Percentiles rank a stretch among this genome's conserved stretches.
Evolutionary conservation across 2,113 vertebrate genomes (phyloP).

Genomic region (Baryphthengus martii): DNA sequence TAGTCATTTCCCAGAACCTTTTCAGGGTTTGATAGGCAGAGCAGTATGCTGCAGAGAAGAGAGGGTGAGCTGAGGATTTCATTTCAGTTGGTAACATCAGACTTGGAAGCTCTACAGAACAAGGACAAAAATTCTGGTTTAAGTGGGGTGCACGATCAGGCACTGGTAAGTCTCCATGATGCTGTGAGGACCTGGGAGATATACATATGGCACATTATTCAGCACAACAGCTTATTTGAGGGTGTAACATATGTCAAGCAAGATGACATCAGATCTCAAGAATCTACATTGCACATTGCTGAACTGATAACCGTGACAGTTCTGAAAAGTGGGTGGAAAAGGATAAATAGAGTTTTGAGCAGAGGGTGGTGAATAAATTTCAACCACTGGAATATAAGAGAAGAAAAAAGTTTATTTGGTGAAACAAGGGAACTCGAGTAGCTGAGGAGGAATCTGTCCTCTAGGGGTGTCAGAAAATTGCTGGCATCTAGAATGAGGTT

Average conservation of each 20-base stretch:
- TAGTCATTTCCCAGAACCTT: neutral
- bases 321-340: slow-evolving; percentile 59
- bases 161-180: neutral
- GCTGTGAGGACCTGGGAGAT: neutral
- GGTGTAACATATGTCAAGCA: slow-evolving; percentile 51
- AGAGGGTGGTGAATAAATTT: slow-evolving; percentile 3
- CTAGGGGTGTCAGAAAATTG: neutral
- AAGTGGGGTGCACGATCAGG: neutral
- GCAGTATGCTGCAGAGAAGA: neutral
- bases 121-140: neutral
- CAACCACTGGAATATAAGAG: slow-evolving; percentile 24
- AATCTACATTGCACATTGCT: slow-evolving; percentile 32
- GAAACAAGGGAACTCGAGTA: neutral
- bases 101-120: neutral
- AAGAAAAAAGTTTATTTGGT: slow-evolving; percentile 22
- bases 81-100: neutral
- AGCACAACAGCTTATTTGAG: slow-evolving; percentile 42
- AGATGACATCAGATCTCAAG: slow-evolving; percentile 44
- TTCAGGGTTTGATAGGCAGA: neutral
- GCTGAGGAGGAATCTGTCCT: neutral
- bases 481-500: neutral
- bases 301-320: slow-evolving; percentile 34
- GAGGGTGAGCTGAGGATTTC: neutral
- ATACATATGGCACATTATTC: slow-evolving; percentile 50
- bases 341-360: slow-evolving; percentile 16